Percentiles rank a stretch among this genome's conserved stretches.
phyloP scores from a whole-genome alignment of 1,140 invertebrate genomes.

The Heliconius congener region DNA sequence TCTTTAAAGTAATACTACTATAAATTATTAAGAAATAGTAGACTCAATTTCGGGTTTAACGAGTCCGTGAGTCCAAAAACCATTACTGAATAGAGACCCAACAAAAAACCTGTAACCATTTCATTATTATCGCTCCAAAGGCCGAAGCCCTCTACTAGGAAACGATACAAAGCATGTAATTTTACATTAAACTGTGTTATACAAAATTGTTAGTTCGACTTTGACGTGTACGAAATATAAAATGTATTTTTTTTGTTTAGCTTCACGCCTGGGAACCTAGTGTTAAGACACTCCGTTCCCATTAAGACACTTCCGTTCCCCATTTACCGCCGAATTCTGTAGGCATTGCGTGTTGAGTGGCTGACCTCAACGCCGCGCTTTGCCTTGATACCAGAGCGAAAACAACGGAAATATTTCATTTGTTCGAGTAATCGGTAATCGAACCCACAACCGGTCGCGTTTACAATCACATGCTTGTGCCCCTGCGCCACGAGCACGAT shows the following conservation, averaged over 20 bases:
- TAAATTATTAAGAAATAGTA: neutral
- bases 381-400: too few relatives aligned
- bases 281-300: too few relatives aligned
- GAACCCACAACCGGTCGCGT: too few relatives aligned
- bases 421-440: too few relatives aligned
- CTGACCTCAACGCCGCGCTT: too few relatives aligned
- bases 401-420: too few relatives aligned
- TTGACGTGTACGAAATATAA: slow-evolving; percentile 4
- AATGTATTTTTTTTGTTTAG: neutral
- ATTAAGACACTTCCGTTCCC: too few relatives aligned
- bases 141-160: slow-evolving; percentile 32
- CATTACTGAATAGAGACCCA: slow-evolving; percentile 17
- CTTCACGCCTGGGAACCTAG: too few relatives aligned
- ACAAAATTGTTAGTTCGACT: slow-evolving; percentile 23
- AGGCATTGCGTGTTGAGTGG: too few relatives aligned
- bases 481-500: too few relatives aligned
- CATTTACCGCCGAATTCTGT: too few relatives aligned
- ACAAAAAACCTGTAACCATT: slow-evolving; percentile 31
- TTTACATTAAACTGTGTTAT: slow-evolving; percentile 31
- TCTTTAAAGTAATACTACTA: neutral
- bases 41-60: slow-evolving; percentile 5
- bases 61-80: slow-evolving; percentile 2
- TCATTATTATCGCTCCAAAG: slow-evolving; percentile 28
- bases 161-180: slow-evolving; percentile 30
- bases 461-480: too few relatives aligned